Evolutionary conservation across 2,888 invertebrate species (phyloP), one percentile per base, ranked within the genome.

Genomic region (Andricus curvator): DNA sequence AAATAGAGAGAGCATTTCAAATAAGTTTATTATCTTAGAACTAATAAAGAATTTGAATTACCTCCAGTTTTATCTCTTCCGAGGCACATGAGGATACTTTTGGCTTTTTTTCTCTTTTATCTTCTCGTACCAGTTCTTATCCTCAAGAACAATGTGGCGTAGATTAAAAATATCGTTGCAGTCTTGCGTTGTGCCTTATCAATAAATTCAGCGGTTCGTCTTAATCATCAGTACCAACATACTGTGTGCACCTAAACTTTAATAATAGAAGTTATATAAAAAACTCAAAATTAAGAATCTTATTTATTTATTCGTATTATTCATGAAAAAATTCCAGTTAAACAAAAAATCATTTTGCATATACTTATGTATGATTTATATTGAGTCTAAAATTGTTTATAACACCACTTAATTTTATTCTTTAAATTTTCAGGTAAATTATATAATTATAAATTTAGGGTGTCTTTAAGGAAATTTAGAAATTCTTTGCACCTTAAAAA

Each of bases 181-280:
- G 51, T 70, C n/a, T 33, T 25, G 62, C 62, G 62, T 37, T 74
- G 56, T 33, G 74, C 56, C 74, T 74, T 74, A 74, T 74, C 74
- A 56, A 33, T 56, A 13, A 74, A 56, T 74, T 74, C 56, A 37
- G 33, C 56, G 51, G 51, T 56, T 56, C n/a, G 56, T 33, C 33
- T 33, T 56, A 74, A 74, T 56, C 74, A 74, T 56, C 33, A 33
- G 56, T 33, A 56, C 56, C 74, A 56, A 74, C 74, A 74, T 74
- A 33, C 11, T 74, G 29, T 74, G 56, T 37, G 29, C 33, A 74
- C 56, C 74, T 74, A 29, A 70, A 70, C 11, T 25, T 62, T 25
- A 62, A 62, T 25, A 25, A 2, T 62, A 6, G n/a, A 29, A 51
- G 17, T 29, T 51, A 20, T n/a, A 25, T 17, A 48, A 25, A 25